Conservation (phyloP, 2,113 vertebrate species). For the Ceyx melanurus region DNA sequence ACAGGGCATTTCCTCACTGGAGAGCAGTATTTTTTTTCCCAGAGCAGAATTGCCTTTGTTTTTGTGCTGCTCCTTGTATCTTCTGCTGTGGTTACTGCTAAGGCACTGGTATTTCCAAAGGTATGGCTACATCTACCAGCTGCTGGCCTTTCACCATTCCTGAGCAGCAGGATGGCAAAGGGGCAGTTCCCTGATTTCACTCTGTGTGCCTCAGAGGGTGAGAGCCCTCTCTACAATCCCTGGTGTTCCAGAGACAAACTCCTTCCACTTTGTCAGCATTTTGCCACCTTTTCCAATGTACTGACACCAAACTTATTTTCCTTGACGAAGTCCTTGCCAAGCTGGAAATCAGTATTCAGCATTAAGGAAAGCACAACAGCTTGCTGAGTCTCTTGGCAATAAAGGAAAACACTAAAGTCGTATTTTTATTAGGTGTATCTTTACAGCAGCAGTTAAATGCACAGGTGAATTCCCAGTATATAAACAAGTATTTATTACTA, state of each 20-base stretch:
- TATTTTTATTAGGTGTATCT: slow-evolving; percentile 51
- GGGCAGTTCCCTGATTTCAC: neutral
- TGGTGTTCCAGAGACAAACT: neutral
- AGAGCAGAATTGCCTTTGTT: neutral
- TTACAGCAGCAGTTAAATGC: slow-evolving; percentile 46
- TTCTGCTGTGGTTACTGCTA: neutral
- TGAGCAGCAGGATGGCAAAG: neutral
- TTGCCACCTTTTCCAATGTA: neutral
- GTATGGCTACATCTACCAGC: neutral
- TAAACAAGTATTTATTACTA: slow-evolving; percentile 62
- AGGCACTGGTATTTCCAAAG: neutral
- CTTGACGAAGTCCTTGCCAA: slow-evolving; percentile 8
- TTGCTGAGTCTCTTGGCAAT: slow-evolving; percentile 33
- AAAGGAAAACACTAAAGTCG: slow-evolving; percentile 28
- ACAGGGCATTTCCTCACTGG: neutral
- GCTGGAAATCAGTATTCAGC: slow-evolving; percentile 40
- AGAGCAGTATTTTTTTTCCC: neutral
- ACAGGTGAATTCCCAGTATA: slow-evolving; percentile 31
- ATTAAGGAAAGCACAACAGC: slow-evolving; percentile 28
- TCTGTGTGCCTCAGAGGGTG: neutral
- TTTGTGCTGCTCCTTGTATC: neutral
- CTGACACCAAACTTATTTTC: neutral
- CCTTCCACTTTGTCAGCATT: neutral
- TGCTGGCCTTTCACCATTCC: neutral
- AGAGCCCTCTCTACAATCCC: neutral